phyloP scores from a whole-genome alignment of 2,113 vertebrate genomes.

The Neoarius graeffei region DNA sequence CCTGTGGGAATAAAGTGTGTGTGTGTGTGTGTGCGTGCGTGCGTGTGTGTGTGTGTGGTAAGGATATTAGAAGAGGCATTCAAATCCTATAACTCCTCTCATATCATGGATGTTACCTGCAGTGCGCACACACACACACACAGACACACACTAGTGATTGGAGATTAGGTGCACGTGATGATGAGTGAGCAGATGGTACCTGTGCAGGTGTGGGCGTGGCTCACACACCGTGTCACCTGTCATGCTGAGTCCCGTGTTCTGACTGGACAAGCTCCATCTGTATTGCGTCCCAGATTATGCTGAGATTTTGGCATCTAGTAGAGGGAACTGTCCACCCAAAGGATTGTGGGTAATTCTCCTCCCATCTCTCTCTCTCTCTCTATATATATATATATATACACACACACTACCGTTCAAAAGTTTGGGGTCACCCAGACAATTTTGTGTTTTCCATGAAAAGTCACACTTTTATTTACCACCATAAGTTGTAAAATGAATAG shows the following conservation, averaged over 20 bases:
- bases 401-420: too few relatives aligned
- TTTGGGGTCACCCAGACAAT: too few relatives aligned
- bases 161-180: conserved; percentile 33
- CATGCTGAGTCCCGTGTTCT: neutral
- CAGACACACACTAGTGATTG: neutral
- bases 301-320: neutral
- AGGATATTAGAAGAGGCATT: conserved; percentile 6
- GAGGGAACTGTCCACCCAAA: neutral
- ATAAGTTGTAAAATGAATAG: too few relatives aligned
- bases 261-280: conserved; percentile 38
- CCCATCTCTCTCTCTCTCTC: conserved; percentile 10
- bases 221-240: conserved; percentile 22
- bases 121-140: conserved; percentile 15
- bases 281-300: neutral
- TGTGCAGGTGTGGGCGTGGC: conserved; percentile 35
- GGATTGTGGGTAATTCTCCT: neutral
- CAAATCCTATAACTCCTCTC: neutral
- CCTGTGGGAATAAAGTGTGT: conserved; percentile 20
- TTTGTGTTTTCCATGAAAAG: too few relatives aligned
- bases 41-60: neutral
- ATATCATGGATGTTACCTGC: neutral
- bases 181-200: conserved; percentile 50
- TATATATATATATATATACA: too few relatives aligned
- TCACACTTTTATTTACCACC: too few relatives aligned
- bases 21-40: conserved; percentile 32